Percentiles rank a stretch among this genome's conserved stretches.
These are phyloP conservation scores for Mactromeris polynyma DNA, from an alignment of 2,888 invertebrate genomes.

Conservation along the genomic window DNA sequence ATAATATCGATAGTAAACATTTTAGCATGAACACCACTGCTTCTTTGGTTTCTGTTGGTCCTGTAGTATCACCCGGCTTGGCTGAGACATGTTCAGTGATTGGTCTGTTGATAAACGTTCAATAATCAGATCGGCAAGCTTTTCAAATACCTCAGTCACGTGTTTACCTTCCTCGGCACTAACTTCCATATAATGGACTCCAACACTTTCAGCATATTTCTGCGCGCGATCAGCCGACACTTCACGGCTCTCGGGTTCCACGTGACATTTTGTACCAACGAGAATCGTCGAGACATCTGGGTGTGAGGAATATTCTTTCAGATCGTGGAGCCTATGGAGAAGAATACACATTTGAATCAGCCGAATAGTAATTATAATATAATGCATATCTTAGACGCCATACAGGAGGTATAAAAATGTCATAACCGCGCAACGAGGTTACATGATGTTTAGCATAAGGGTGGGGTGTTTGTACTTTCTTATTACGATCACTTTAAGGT, in stretches of 20 bases:
- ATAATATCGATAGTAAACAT: background rate
- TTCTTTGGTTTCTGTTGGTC: slow-evolving; percentile 32
- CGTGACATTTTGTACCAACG: slow-evolving; percentile 77
- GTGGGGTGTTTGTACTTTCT: too few relatives aligned
- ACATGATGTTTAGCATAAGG: too few relatives aligned
- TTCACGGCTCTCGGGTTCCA: slow-evolving; percentile 65
- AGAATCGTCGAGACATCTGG: slow-evolving; percentile 74
- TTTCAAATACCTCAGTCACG: slow-evolving; percentile 75
- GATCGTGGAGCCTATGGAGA: slow-evolving; percentile 70
- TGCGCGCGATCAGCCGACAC: slow-evolving; percentile 74
- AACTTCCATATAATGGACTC: slow-evolving; percentile 78
- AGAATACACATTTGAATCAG: background rate
- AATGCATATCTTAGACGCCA: too few relatives aligned
- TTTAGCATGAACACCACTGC: slow-evolving; percentile 54
- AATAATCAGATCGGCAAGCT: slow-evolving; percentile 73
- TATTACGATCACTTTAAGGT: too few relatives aligned
- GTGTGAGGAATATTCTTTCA: slow-evolving; percentile 71
- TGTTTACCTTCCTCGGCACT: slow-evolving; percentile 72
- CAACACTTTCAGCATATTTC: slow-evolving; percentile 74
- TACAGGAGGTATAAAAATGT: too few relatives aligned
- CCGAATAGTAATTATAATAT: too few relatives aligned
- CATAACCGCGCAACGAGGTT: too few relatives aligned
- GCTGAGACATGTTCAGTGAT: slow-evolving; percentile 16
- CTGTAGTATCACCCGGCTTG: slow-evolving; percentile 27
- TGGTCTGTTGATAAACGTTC: slow-evolving; percentile 57